Conservation (phyloP, 2,888 invertebrate species). For the Selenia dentaria region DNA sequence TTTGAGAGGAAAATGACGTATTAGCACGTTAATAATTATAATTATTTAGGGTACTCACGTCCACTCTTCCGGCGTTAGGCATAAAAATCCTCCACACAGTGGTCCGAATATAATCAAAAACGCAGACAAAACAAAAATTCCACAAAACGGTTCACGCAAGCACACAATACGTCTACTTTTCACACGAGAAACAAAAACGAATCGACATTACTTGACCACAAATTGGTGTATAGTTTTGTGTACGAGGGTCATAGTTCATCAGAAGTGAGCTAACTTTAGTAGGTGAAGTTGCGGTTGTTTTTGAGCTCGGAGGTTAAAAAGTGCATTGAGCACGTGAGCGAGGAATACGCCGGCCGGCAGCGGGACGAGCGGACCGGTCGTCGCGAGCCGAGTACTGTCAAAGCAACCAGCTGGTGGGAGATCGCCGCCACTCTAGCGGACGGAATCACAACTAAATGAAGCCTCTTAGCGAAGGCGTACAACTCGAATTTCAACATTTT, state of each 20-base stretch:
- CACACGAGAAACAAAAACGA: constrained; percentile 63
- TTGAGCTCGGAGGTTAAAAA: constrained; percentile 53
- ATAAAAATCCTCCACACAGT: constrained; percentile 44
- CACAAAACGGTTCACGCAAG: constrained; percentile 64
- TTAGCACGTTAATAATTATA: no score
- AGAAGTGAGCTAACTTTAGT: constrained; percentile 45
- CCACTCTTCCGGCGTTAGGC: neutral
- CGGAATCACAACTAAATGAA: constrained; percentile 68
- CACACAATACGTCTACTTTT: constrained; percentile 66
- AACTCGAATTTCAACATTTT: constrained; percentile 35
- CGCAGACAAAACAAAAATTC: constrained; percentile 69
- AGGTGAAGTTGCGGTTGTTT: constrained; percentile 37
- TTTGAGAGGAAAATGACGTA: no score
- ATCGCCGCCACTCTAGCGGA: constrained; percentile 72
- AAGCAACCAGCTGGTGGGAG: constrained; percentile 67
- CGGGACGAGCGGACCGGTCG: constrained; percentile 54
- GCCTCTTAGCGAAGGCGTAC: constrained; percentile 42
- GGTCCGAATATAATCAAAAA: constrained; percentile 55
- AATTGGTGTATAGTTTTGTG: constrained; percentile 12
- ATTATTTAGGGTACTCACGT: constrained; percentile 7
- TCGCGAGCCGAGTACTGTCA: constrained; percentile 69
- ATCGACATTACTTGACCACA: constrained; percentile 25
- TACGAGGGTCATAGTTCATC: constrained; percentile 39
- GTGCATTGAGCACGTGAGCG: constrained; percentile 66
- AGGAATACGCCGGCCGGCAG: constrained; percentile 55